Conservation (phyloP, 2,888 invertebrate species). For the Bombyx huttoni region DNA sequence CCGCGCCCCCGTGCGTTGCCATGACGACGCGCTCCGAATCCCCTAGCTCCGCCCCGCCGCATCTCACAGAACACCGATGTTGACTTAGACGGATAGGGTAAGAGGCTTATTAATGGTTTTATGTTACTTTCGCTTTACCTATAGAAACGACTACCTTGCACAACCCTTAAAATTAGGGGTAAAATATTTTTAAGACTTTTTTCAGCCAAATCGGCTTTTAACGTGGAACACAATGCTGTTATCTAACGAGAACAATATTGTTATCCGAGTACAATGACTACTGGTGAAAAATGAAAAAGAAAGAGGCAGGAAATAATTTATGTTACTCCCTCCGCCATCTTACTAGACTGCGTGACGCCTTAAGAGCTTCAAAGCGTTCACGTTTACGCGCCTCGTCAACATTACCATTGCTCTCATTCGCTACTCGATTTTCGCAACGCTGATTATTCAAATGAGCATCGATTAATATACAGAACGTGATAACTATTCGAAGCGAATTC, state of each 20-base stretch:
- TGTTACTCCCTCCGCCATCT: conserved; percentile 51
- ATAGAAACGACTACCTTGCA: conserved; percentile 22
- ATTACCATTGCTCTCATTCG: conserved; percentile 11
- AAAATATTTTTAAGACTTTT: not conserved
- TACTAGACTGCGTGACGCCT: conserved; percentile 70
- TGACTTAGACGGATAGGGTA: conserved; percentile 72
- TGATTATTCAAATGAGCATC: conserved; percentile 9
- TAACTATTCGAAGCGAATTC: not conserved
- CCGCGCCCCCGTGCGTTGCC: conserved; percentile 62
- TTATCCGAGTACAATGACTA: not conserved
- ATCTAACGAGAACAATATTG: not conserved
- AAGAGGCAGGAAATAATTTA: conserved; percentile 39
- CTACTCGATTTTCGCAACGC: conserved; percentile 10
- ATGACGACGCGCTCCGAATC: conserved; percentile 47
- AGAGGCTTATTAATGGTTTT: conserved; percentile 72
- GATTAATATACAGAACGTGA: not conserved
- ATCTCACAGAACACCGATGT: conserved; percentile 64
- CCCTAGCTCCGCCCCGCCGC: conserved; percentile 29
- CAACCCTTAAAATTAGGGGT: conserved; percentile 5
- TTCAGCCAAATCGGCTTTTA: not conserved
- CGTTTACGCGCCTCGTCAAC: conserved; percentile 6
- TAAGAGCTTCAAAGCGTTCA: conserved; percentile 49
- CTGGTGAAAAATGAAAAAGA: conserved; percentile 25
- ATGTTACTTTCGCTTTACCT: conserved; percentile 53
- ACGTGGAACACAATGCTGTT: not conserved